phyloP scores from a whole-genome alignment of 2,113 vertebrate species.

The Gobiocypris rarus region DNA sequence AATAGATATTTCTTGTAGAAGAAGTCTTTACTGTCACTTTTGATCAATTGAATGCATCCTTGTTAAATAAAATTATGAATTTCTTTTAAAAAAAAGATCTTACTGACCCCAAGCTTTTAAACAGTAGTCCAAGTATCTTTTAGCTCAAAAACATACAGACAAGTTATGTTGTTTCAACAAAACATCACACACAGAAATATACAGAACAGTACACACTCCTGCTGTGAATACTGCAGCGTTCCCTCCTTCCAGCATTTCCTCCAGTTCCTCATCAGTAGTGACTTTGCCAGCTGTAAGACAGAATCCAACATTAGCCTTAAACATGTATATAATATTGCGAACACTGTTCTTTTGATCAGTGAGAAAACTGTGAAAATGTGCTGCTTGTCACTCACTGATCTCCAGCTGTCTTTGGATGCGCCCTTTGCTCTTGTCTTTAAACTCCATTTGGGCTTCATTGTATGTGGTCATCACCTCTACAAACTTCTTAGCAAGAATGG shows the following conservation, averaged over 20 bases:
- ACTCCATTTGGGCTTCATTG: constrained; percentile 90
- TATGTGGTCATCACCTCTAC: constrained; percentile 95
- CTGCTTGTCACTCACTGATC: constrained; percentile 82
- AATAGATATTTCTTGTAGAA: no score
- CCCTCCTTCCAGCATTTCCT: constrained; percentile 94
- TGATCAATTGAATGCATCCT: not conserved
- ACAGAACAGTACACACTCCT: constrained; percentile 77
- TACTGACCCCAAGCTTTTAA: not conserved
- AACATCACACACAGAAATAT: constrained; percentile 9
- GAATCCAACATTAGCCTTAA: not conserved
- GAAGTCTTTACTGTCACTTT: no score
- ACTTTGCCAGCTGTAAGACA: constrained; percentile 84
- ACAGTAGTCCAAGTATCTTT: not conserved
- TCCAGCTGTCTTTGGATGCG: constrained; percentile 91
- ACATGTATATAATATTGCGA: not conserved
- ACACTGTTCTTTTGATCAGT: not conserved
- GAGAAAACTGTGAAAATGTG: no score
- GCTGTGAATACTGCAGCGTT: constrained; percentile 90
- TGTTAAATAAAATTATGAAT: not conserved
- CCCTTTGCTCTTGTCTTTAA: constrained; percentile 92
- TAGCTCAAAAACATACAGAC: not conserved
- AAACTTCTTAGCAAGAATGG: constrained; percentile 89
- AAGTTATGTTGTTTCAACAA: constrained; percentile 7
- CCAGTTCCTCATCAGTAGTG: constrained; percentile 91
- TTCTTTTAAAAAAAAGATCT: not conserved